These are phyloP conservation scores for Muschampia plurimacula DNA, from an alignment of 2,888 invertebrate species.

Conservation along the genomic window DNA sequence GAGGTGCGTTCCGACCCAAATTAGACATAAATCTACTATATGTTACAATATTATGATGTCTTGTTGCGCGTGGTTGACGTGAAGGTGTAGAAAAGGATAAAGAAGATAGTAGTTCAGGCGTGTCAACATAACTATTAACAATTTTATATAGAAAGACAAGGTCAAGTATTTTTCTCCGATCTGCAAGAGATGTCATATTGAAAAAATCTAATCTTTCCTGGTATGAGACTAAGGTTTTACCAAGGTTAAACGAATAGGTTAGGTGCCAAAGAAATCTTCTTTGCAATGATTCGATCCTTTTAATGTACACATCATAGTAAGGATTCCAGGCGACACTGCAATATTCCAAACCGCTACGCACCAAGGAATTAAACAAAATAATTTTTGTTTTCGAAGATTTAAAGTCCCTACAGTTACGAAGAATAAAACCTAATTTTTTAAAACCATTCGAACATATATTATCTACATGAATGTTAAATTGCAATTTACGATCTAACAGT, in stretches of 20 bases:
- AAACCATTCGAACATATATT: background rate
- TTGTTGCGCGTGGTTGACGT: background rate
- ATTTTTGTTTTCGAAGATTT: background rate
- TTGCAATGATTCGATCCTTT: background rate
- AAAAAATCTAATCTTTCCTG: conserved; percentile 1
- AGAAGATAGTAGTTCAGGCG: background rate
- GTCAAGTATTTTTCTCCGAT: background rate
- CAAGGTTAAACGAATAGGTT: conserved; percentile 4
- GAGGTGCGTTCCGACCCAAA: background rate
- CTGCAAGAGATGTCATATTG: background rate
- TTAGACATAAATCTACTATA: background rate
- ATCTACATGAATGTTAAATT: background rate
- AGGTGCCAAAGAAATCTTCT: background rate
- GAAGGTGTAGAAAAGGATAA: background rate
- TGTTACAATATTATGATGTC: background rate
- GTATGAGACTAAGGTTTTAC: background rate
- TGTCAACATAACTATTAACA: background rate
- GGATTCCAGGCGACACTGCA: conserved; percentile 4
- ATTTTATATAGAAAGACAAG: background rate
- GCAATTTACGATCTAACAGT: background rate
- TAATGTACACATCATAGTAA: background rate
- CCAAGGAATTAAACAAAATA: background rate
- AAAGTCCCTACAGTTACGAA: conserved; percentile 1
- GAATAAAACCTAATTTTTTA: background rate
- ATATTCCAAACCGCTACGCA: background rate